These are phyloP conservation scores for Tenebrio molitor DNA, from an alignment of 1,140 invertebrate species.

Conservation along the genomic window DNA sequence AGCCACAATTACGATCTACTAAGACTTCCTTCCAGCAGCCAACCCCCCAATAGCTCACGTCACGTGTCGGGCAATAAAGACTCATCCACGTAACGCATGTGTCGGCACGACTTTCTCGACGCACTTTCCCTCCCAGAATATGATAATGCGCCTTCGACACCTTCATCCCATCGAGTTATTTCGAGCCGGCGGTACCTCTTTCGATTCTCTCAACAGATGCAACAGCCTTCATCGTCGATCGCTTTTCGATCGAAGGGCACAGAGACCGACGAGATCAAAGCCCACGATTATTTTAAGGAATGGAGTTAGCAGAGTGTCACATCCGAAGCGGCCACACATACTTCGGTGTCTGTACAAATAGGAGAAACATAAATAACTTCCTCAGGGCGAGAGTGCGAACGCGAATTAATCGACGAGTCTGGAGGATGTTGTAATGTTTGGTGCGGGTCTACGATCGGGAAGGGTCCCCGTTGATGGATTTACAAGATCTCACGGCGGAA, in stretches of 20 bases:
- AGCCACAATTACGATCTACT: background rate
- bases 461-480: too few relatives aligned
- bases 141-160: conserved; percentile 10
- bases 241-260: too few relatives aligned
- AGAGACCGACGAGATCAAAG: conserved; percentile 32
- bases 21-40: conserved; percentile 22
- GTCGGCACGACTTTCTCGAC: conserved; percentile 7
- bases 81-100: conserved; percentile 22
- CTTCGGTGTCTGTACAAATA: conserved; percentile 47
- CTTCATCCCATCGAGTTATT: conserved; percentile 5
- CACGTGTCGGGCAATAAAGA: conserved; percentile 31
- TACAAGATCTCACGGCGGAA: conserved; percentile 1
- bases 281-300: conserved; percentile 16
- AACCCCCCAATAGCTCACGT: conserved; percentile 1
- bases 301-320: conserved; percentile 40
- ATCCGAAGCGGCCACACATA: conserved; percentile 30
- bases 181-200: background rate
- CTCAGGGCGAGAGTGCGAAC: conserved; percentile 1
- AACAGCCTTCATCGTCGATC: too few relatives aligned
- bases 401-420: conserved; percentile 12
- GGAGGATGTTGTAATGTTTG: conserved; percentile 13
- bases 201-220: background rate
- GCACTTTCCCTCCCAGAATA: background rate
- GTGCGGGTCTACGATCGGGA: background rate
- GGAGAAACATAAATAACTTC: conserved; percentile 48